Evolutionary conservation across 1,140 invertebrate genomes (phyloP).

Genomic region (Pararge aegeria): DNA sequence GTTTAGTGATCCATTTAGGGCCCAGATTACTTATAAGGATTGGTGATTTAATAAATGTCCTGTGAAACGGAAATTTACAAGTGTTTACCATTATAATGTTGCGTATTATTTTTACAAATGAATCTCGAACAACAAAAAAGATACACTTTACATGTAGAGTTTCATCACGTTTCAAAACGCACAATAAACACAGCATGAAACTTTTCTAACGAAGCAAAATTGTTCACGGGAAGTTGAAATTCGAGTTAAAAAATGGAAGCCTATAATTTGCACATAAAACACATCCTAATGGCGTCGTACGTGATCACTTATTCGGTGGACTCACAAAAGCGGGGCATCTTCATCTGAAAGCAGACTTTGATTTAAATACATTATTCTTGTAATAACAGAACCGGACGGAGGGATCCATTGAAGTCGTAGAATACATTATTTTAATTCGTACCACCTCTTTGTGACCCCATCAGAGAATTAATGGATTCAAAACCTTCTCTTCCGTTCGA

Average conservation of each 20-base stretch:
- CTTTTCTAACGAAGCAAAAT: conserved; percentile 69
- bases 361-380: conserved; percentile 79
- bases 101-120: not conserved
- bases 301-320: conserved; percentile 72
- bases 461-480: conserved; percentile 77
- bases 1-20: no score
- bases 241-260: conserved; percentile 70
- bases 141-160: not conserved
- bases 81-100: no score
- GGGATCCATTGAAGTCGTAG: conserved; percentile 74
- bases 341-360: conserved; percentile 76
- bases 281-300: conserved; percentile 75
- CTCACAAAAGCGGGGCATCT: conserved; percentile 71
- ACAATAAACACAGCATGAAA: conserved; percentile 43
- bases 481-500: conserved; percentile 75
- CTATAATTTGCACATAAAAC: conserved; percentile 80
- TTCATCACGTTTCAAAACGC: conserved; percentile 15
- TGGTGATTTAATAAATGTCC: no score
- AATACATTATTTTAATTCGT: conserved; percentile 79
- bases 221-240: conserved; percentile 56
- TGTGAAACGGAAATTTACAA: no score
- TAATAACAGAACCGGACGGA: conserved; percentile 75
- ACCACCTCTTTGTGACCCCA: conserved; percentile 77
- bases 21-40: no score
- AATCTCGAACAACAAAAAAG: not conserved